Evolutionary conservation across 2,797 vertebrate species (phyloP).

Genomic region (Muscicapa comitata): DNA sequence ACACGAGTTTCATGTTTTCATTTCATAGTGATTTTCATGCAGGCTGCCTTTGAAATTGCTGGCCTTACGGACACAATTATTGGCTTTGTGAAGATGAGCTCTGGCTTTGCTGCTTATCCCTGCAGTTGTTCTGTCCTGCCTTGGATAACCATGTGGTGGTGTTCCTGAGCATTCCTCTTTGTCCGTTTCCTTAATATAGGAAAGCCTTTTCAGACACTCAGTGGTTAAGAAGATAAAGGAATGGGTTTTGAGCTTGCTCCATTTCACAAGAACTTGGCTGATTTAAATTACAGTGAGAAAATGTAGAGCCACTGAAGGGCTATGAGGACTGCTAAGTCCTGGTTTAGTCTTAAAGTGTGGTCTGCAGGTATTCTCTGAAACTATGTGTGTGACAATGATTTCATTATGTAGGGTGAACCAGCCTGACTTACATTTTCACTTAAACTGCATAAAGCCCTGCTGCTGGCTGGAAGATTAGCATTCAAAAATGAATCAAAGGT

Average conservation of each 20-base stretch:
- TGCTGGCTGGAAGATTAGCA: neutral
- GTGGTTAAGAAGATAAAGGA: neutral
- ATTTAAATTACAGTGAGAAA: neutral
- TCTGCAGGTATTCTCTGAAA: neutral
- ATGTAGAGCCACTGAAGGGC: neutral
- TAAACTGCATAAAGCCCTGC: neutral
- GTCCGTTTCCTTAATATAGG: neutral
- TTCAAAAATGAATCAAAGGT: neutral
- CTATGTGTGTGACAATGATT: fast-evolving
- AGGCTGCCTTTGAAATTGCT: neutral
- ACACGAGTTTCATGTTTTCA: neutral
- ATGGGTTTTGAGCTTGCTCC: neutral
- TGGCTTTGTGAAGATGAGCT: conserved; percentile 1
- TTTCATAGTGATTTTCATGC: neutral
- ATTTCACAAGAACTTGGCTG: neutral
- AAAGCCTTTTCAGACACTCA: neutral
- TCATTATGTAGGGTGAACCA: neutral
- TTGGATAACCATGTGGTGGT: neutral
- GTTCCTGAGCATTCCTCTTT: neutral
- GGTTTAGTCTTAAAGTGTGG: neutral
- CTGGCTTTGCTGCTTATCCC: neutral
- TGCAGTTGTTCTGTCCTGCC: neutral
- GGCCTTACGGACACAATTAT: neutral
- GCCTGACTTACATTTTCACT: neutral
- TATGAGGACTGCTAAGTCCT: neutral